Evolutionary conservation across 2,888 invertebrate species (phyloP), one percentile per base, ranked within the genome.

Genomic region (Synanthedon vespiformis): DNA sequence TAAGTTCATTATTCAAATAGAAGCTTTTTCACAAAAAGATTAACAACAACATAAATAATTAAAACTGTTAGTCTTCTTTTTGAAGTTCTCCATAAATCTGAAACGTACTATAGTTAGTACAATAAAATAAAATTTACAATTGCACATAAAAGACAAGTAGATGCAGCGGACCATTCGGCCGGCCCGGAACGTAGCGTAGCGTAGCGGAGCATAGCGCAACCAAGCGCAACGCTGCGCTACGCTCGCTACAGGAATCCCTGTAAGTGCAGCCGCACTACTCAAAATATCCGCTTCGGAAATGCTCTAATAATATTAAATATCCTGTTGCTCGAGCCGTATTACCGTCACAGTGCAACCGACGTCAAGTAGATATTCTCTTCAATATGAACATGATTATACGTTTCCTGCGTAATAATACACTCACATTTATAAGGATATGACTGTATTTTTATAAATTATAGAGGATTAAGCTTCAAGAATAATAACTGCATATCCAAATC

Each of bases 281-380:
- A 44, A 44, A 50, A 40, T 40, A 50, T 27, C 50, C 50, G 50
- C 27, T 12, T 40, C 34, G 49, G 52, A 52, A 52, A 52, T 52
- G 34, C 41, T 14, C 40, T 52, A 52, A 52, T 52, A 49, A 49
- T 52, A 49, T 49, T 49, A 49, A 52, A 52, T 52, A 52, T 52
- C 49, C 41, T 44, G 41, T 52, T 34, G 44, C 44, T 44, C 13
- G 44, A 44, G 14, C 44, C 44, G n/a, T 14, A 44, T 44, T 44
- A 44, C 44, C 5, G 44, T n/a, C 44, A 13, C 44, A 44, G 44
- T n/a, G 44, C 13, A 14, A 13, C 22, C 27, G 40, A 6, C 40
- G 3, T 40, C 14, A 40, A 52, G 44, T 40, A 52, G 49, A 14
- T 13, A 13, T 13, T 13, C 44, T 44, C 4, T 11, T 12, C 44